phyloP scores from a whole-genome alignment of 2,797 vertebrate genomes.

The Xenentodon cancila region DNA sequence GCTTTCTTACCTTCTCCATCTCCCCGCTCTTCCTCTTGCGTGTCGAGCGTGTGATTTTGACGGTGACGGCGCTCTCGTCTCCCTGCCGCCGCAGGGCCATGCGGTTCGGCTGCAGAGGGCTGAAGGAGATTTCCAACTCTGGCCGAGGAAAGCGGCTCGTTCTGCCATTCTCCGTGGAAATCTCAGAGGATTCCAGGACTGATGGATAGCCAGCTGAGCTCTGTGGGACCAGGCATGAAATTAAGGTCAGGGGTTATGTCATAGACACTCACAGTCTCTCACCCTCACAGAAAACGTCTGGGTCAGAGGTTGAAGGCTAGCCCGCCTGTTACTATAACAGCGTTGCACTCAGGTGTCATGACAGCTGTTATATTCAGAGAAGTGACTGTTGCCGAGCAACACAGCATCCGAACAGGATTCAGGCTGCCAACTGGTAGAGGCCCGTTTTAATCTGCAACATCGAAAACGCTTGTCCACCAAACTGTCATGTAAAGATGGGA shows the following conservation, averaged over 20 bases:
- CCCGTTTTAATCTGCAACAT: not conserved
- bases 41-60: conserved; percentile 83
- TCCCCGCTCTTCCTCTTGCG: conserved; percentile 91
- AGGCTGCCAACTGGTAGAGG: not conserved
- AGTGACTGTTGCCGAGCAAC: not conserved
- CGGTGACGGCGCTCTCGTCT: conserved; percentile 79
- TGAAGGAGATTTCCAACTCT: conserved; percentile 94
- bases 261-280: not conserved
- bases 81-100: conserved; percentile 88
- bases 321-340: not conserved
- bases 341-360: not conserved
- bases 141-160: conserved; percentile 90
- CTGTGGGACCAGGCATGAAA: conserved; percentile 37
- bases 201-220: conserved; percentile 65
- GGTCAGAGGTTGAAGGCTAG: not conserved
- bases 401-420: not conserved
- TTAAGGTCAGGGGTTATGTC: not conserved
- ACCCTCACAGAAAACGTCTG: not conserved
- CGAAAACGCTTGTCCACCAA: not conserved
- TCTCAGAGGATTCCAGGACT: conserved; percentile 91
- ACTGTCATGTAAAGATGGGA: not conserved
- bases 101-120: conserved; percentile 89
- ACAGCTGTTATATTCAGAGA: not conserved
- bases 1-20: conserved; percentile 83
- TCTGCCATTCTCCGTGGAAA: conserved; percentile 88